Base-by-base conservation (phyloP, 1,140 invertebrate genomes). In the Leptoteleia sp. region DNA sequence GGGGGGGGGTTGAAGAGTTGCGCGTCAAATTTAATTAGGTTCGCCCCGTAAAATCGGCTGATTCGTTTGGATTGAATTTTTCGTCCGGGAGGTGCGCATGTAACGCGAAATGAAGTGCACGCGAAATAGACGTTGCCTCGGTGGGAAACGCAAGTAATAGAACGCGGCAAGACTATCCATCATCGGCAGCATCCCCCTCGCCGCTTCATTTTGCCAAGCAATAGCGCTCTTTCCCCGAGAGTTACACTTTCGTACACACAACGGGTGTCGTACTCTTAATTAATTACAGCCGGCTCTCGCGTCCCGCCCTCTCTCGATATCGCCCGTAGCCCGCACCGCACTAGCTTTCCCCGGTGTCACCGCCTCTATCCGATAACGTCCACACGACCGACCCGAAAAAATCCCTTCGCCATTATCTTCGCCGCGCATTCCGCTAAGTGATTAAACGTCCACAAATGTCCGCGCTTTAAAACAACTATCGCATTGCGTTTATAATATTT, bases 241-340 rank as follows among this genome's bases (percentile, higher is more conserved):
- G 62, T 70, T 76, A 83, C 80, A 77, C 84, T 85, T 84, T 79
- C 81, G 80, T 80, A 64, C 71, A 64, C 71, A 80, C 81, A 68
- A 73, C 75, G 55, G 62, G 50, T 80, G 57, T 68, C 75, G 81
- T 80, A 48, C 81, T 82, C 79, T 83, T 85, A 85, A 85, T 85
- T 85, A 85, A 85, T 85, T 85, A 84, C 67, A 59, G 59, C 61
- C 42, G 40, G 71, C 19, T 55, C 65, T 57, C 64, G 72, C 57
- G 71, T 72, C 62, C n/a, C 59, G 73, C 64, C 50, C 52, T 61
- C 54, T 70, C 61, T 54, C 75, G 65, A 73, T 76, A 73, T 47
- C 52, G 57, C 45, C 45, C 33, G 8, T 27, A 54, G 54, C 59
- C n/a, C 47, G 61, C 57, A 42, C 65, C 50, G 57, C 54, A 50